Conservation (phyloP, 2,113 vertebrate species). For the Pardalotus punctatus region DNA sequence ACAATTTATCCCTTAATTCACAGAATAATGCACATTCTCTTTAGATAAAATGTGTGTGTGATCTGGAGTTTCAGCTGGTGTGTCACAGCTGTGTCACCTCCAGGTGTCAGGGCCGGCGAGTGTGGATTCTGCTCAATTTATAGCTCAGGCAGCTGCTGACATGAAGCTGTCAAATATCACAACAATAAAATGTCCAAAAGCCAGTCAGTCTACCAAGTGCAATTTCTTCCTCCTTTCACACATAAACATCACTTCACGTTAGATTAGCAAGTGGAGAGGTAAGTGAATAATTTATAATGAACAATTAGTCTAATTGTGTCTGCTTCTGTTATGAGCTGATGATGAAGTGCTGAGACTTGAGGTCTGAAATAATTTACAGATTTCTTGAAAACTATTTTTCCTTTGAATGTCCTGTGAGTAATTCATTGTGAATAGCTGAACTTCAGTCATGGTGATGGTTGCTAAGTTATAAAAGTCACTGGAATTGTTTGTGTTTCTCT, state of each 20-base stretch:
- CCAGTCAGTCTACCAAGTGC: background rate
- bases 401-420: background rate
- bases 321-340: background rate
- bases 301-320: conserved; percentile 29
- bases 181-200: background rate
- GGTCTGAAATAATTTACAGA: background rate
- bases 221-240: background rate
- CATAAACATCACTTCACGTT: background rate
- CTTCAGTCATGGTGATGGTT: background rate
- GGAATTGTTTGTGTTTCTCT: background rate
- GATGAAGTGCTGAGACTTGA: background rate
- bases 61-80: background rate
- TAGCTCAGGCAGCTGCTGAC: background rate
- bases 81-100: background rate
- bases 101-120: background rate
- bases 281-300: background rate
- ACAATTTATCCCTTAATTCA: background rate
- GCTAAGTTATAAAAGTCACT: background rate
- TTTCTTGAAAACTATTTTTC: background rate
- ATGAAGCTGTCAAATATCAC: background rate
- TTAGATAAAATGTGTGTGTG: background rate
- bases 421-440: background rate
- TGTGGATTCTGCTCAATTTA: background rate
- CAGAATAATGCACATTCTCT: background rate
- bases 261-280: background rate